Conservation (phyloP, 2,888 invertebrate species). For the Nudaria mundana region DNA sequence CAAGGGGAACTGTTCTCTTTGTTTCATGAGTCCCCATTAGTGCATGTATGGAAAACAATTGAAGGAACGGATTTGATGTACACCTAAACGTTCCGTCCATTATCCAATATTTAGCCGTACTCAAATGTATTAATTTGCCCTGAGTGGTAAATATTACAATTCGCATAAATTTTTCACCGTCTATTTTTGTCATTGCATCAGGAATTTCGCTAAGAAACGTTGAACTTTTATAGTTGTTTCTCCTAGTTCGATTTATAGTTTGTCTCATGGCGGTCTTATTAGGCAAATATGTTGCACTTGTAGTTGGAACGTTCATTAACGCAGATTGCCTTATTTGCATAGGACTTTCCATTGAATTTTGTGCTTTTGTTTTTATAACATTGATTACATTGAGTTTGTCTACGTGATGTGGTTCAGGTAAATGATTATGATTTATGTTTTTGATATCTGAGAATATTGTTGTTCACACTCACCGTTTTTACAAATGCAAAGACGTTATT, state of each 20-base stretch:
- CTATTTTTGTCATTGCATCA: not conserved
- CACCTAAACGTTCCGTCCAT: slow-evolving; percentile 6
- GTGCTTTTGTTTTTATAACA: not conserved
- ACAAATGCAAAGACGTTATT: not conserved
- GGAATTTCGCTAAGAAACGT: too few relatives aligned
- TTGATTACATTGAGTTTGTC: not conserved
- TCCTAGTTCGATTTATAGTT: too few relatives aligned
- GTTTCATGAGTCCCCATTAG: not conserved
- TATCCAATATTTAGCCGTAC: not conserved
- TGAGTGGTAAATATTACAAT: not conserved
- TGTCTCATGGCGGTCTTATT: not conserved
- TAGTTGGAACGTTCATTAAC: not conserved
- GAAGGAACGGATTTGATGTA: not conserved
- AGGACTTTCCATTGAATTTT: not conserved
- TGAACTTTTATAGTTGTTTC: too few relatives aligned
- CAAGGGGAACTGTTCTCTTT: not conserved
- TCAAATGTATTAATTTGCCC: not conserved
- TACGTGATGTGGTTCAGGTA: not conserved
- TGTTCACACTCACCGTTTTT: not conserved
- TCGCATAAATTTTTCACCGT: not conserved
- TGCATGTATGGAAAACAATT: slow-evolving; percentile 6
- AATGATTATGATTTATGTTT: not conserved
- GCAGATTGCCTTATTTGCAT: not conserved
- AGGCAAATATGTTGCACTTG: not conserved
- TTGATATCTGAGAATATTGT: not conserved